Conservation (phyloP, 2,113 vertebrate species). For the Myanophis thanlyinensis region DNA sequence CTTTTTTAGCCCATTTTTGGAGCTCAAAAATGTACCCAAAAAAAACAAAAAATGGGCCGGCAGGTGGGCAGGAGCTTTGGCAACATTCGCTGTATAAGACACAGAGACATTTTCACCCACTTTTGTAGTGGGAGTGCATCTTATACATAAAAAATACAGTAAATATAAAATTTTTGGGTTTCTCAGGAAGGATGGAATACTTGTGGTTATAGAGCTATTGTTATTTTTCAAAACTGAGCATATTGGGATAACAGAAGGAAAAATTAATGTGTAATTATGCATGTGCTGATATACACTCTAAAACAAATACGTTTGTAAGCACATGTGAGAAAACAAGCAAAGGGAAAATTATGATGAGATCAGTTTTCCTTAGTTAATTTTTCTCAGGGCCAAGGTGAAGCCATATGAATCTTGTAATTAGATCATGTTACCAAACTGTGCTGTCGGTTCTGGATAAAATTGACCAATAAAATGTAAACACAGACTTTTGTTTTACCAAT, state of each 20-base stretch:
- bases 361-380: not conserved
- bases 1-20: too few species aligned
- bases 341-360: not conserved
- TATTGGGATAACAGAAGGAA: not conserved
- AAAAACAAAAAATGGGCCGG: too few species aligned
- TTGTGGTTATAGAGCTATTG: not conserved
- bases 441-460: constrained; percentile 25
- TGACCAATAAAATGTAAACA: constrained; percentile 40
- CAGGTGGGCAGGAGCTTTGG: too few species aligned
- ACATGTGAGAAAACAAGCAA: not conserved
- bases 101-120: too few species aligned
- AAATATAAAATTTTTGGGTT: not conserved
- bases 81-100: too few species aligned
- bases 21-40: too few species aligned
- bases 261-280: not conserved
- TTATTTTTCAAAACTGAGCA: not conserved
- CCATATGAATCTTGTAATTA: not conserved
- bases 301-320: not conserved
- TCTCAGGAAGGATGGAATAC: not conserved
- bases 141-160: too few species aligned
- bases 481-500: constrained; percentile 48
- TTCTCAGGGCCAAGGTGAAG: accelerated
- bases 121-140: too few species aligned
- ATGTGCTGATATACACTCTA: not conserved
- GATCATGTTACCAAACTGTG: constrained; percentile 25